Evolutionary conservation across 1,140 invertebrate species (phyloP).

Genomic region (Drosophila carrolli): DNA sequence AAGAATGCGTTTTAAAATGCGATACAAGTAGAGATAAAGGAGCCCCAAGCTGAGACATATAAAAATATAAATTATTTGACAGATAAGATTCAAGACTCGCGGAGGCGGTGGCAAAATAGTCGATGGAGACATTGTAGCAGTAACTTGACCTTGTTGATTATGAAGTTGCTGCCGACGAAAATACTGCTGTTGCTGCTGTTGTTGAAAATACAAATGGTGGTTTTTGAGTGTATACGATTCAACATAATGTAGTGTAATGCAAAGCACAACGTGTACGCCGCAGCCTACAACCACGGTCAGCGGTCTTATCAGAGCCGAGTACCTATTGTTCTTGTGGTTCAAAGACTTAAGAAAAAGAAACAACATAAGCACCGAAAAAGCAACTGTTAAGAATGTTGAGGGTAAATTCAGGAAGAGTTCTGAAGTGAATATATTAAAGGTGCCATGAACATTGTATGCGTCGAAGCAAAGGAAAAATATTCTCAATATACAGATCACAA

Average conservation of each 20-base stretch:
- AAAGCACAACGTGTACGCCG: constrained; percentile 90
- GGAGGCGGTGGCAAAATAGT: constrained; percentile 65
- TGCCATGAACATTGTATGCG: constrained; percentile 93
- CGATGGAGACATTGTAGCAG: constrained; percentile 20
- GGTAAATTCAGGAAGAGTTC: constrained; percentile 93
- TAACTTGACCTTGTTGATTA: constrained; percentile 25
- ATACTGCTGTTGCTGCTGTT: constrained; percentile 70
- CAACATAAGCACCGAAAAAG: constrained; percentile 93
- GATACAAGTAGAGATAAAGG: constrained; percentile 93
- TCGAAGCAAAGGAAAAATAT: constrained; percentile 95
- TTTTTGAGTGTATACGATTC: constrained; percentile 85
- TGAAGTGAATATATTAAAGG: constrained; percentile 91
- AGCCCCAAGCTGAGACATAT: constrained; percentile 91
- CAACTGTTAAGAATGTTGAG: constrained; percentile 92
- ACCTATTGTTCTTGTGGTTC: constrained; percentile 88
- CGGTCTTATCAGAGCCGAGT: constrained; percentile 89
- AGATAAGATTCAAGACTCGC: constrained; percentile 89
- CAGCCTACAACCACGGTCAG: constrained; percentile 90
- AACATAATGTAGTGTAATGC: constrained; percentile 92
- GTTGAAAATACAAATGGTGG: constrained; percentile 67
- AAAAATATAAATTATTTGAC: constrained; percentile 92
- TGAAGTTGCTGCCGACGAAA: constrained; percentile 53
- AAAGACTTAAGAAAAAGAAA: constrained; percentile 91
- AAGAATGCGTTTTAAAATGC: constrained; percentile 88
- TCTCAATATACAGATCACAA: constrained; percentile 91